A percentile compares a stretch with the other conserved stretches of the same genome.
phyloP scores from a whole-genome alignment of 2,797 vertebrate species.

The Sebastes hubbsi region DNA sequence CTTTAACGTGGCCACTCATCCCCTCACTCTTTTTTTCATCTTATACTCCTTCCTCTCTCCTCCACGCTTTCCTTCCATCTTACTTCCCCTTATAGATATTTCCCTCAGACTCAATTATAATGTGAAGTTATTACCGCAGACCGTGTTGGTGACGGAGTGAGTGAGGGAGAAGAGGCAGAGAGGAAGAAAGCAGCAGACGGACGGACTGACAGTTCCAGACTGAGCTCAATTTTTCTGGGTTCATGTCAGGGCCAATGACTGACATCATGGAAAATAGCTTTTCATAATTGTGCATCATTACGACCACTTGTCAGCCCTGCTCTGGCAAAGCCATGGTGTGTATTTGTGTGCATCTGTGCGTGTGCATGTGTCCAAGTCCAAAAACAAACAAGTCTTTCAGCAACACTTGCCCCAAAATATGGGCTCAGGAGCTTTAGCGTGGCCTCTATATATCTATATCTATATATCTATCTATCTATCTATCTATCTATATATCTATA shows the following conservation, averaged over 20 bases:
- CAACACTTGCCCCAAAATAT: neutral
- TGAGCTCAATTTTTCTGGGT: slow-evolving; percentile 37
- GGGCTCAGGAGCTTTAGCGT: neutral
- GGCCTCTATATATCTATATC: neutral
- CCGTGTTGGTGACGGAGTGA: neutral
- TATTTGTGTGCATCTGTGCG: neutral
- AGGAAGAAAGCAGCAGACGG: neutral
- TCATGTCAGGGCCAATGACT: slow-evolving; percentile 35
- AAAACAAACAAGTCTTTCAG: slow-evolving; percentile 8
- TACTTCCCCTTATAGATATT: neutral
- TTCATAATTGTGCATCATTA: slow-evolving; percentile 61
- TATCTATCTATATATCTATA: no score
- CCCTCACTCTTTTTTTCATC: neutral
- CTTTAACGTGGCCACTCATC: neutral
- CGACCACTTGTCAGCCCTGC: slow-evolving; percentile 33
- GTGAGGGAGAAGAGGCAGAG: neutral
- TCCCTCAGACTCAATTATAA: neutral
- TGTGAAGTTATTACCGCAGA: neutral
- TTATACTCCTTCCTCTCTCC: neutral
- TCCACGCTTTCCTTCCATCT: neutral
- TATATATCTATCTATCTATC: no score
- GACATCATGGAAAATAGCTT: slow-evolving; percentile 58
- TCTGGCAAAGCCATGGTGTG: slow-evolving; percentile 23
- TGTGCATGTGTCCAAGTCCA: neutral
- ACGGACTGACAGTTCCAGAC: slow-evolving; percentile 16